Evolutionary conservation across 2,888 invertebrate species (phyloP).

Genomic region (Tachina lurida): DNA sequence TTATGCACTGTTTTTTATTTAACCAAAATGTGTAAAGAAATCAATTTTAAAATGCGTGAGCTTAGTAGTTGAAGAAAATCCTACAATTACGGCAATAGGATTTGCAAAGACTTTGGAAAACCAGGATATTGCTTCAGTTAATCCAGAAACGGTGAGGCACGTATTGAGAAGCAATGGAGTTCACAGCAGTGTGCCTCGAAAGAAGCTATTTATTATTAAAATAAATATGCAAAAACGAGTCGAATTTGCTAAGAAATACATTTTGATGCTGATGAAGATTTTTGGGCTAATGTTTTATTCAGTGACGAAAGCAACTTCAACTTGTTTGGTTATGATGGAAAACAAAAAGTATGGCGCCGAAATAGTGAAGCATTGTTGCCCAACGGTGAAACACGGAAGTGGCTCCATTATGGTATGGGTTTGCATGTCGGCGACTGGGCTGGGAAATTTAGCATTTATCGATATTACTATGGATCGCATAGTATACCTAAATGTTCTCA

Average conservation of each 20-base stretch:
- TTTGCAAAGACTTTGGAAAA: slow-evolving; percentile 10
- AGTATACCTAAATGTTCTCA: too few relatives aligned
- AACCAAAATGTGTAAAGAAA: too few relatives aligned
- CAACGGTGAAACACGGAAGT: background rate
- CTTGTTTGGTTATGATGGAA: slow-evolving; percentile 18
- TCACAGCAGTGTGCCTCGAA: too few relatives aligned
- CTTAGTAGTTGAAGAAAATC: too few relatives aligned
- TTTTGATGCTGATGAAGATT: slow-evolving; percentile 7
- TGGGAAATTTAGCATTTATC: too few relatives aligned
- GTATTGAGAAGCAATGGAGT: background rate
- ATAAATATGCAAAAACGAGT: slow-evolving; percentile 1
- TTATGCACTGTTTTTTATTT: too few relatives aligned
- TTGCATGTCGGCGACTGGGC: background rate
- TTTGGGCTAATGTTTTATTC: slow-evolving; percentile 8
- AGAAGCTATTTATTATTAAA: too few relatives aligned
- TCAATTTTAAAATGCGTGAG: too few relatives aligned
- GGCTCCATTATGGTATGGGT: background rate
- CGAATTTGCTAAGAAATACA: slow-evolving; percentile 14
- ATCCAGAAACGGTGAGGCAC: slow-evolving; percentile 8
- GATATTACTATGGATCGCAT: too few relatives aligned
- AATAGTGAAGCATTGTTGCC: slow-evolving; percentile 7
- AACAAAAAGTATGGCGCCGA: slow-evolving; percentile 15
- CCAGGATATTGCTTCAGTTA: slow-evolving; percentile 18
- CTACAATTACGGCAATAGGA: too few relatives aligned
- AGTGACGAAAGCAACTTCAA: slow-evolving; percentile 13